These are phyloP conservation scores for Drosophila tristis DNA, from an alignment of 1,140 invertebrate species.

Conservation along the genomic window DNA sequence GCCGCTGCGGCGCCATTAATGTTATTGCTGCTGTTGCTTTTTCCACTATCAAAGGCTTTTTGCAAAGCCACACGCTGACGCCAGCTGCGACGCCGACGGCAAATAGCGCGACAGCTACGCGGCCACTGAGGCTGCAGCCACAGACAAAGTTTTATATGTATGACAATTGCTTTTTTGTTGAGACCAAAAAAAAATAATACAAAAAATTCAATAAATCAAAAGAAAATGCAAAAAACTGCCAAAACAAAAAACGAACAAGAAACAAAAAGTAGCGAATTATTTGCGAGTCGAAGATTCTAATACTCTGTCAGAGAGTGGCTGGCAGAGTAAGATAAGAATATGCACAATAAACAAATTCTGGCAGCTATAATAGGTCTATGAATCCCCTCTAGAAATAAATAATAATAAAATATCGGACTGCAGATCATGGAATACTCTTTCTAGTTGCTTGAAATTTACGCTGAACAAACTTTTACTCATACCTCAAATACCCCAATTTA, in stretches of 20 bases:
- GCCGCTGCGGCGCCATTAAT: conserved; percentile 55
- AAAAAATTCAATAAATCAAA: conserved; percentile 59
- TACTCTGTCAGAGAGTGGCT: too few species aligned
- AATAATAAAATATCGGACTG: too few species aligned
- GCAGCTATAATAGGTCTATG: too few species aligned
- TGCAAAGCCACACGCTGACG: conserved; percentile 16
- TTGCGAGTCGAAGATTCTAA: not conserved
- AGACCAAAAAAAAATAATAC: conserved; percentile 16
- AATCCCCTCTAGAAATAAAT: too few species aligned
- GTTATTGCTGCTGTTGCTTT: conserved; percentile 48
- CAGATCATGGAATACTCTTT: too few species aligned
- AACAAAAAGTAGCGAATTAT: conserved; percentile 22
- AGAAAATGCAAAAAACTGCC: conserved; percentile 43
- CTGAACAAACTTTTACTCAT: too few species aligned
- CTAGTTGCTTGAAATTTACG: too few species aligned
- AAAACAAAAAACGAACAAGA: conserved; percentile 15
- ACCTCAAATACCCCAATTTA: too few species aligned
- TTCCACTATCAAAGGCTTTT: conserved; percentile 74
- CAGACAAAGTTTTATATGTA: conserved; percentile 55
- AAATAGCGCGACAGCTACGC: conserved; percentile 28
- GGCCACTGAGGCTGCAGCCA: conserved; percentile 23
- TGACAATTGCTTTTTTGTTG: conserved; percentile 51
- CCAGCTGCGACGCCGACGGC: conserved; percentile 9
- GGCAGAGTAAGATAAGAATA: too few species aligned
- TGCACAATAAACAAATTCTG: too few species aligned